A percentile compares a stretch with the other conserved stretches of the same genome.
Conservation (phyloP, 2,888 invertebrate species). For the Chrysodeixis includens region DNA sequence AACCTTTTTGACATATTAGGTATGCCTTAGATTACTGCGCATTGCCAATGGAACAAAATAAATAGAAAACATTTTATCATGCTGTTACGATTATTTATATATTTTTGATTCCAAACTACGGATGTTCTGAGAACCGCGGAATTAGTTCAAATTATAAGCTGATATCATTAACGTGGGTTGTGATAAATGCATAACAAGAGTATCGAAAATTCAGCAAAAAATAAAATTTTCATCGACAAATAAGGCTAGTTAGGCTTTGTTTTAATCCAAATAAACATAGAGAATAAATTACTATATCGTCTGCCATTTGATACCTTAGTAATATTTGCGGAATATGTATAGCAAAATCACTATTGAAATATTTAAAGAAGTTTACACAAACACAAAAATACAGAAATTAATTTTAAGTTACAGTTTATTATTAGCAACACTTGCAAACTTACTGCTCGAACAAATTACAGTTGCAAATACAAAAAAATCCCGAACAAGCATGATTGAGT, state of each 20-base stretch:
- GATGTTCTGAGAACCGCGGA: not conserved
- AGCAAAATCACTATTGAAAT: too few species aligned
- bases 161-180: not conserved
- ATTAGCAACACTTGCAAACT: slow-evolving; percentile 16
- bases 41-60: not conserved
- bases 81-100: not conserved
- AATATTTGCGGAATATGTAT: not conserved
- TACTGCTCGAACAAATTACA: slow-evolving; percentile 34
- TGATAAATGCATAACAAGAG: not conserved
- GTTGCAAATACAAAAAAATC: slow-evolving; percentile 33
- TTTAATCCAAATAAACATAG: not conserved
- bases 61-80: not conserved
- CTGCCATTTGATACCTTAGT: not conserved
- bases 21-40: too few species aligned
- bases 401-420: slow-evolving; percentile 10
- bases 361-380: too few species aligned
- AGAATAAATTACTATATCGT: not conserved
- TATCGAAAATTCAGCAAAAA: not conserved
- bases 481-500: slow-evolving; percentile 39
- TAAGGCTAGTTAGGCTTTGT: not conserved
- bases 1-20: too few species aligned
- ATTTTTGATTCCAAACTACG: not conserved
- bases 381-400: too few species aligned
- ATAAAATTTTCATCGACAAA: not conserved
- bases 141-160: not conserved